Percentiles rank a stretch among this genome's conserved stretches.
Evolutionary conservation across 2,113 vertebrate species (phyloP).

Genomic region (Gobio gobio): DNA sequence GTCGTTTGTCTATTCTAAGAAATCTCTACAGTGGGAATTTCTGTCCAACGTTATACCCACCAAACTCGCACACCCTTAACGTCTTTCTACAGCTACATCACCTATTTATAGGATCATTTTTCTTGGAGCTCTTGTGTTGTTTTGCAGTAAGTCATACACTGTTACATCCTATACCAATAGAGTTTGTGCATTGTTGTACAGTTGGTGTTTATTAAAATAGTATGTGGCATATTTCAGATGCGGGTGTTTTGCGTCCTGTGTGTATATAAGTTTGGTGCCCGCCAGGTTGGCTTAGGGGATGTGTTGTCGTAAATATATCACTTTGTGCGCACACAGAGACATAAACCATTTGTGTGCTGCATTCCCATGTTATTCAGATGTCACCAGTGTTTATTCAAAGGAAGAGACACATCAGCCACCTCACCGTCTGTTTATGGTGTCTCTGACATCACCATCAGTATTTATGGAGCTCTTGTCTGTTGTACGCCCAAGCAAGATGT

Average conservation of each 20-base stretch:
- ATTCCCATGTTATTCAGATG: conserved; percentile 76
- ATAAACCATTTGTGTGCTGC: conserved; percentile 66
- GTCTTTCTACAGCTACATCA: conserved; percentile 7
- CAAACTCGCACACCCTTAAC: background rate
- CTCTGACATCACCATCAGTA: conserved; percentile 67
- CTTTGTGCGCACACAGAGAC: conserved; percentile 58
- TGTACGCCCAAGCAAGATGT: background rate
- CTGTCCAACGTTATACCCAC: conserved; percentile 32
- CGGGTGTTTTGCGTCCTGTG: conserved; percentile 4
- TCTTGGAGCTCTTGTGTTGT: conserved; percentile 20
- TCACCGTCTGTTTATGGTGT: conserved; percentile 77
- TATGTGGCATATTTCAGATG: background rate
- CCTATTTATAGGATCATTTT: conserved; percentile 40
- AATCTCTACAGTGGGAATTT: conserved; percentile 45
- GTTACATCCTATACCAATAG: background rate
- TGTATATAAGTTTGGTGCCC: background rate
- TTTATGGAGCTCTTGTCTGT: conserved; percentile 59
- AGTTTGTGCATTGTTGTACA: conserved; percentile 19
- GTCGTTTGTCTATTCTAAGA: conserved; percentile 23
- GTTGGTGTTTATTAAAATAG: conserved; percentile 30
- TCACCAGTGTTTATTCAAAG: conserved; percentile 80
- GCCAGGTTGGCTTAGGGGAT: conserved; percentile 70
- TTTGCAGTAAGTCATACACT: conserved; percentile 14
- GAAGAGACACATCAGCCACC: conserved; percentile 74
- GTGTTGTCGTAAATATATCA: conserved; percentile 74